phyloP scores from a whole-genome alignment of 2,113 vertebrate species.

The Herpetotheres cachinnans region DNA sequence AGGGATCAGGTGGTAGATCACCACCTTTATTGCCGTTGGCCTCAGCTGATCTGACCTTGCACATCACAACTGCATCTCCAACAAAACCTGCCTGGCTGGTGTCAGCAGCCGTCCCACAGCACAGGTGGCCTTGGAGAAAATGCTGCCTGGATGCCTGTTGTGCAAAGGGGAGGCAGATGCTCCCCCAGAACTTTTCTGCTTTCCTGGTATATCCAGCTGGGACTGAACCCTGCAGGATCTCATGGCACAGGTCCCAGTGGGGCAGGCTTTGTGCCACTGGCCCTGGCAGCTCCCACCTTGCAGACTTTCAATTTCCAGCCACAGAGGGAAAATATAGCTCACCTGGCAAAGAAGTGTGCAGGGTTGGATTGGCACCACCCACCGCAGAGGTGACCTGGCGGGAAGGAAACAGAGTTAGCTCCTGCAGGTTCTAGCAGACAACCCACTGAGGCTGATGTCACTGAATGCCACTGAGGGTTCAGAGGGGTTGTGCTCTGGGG shows the following conservation, averaged over 20 bases:
- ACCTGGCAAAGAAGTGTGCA: neutral
- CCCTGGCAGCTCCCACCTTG: neutral
- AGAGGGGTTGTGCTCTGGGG: neutral
- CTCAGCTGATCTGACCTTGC: neutral
- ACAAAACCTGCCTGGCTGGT: neutral
- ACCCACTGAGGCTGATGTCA: neutral
- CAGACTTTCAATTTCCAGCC: neutral
- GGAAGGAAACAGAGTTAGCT: neutral
- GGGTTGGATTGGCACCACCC: neutral
- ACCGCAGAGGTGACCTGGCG: neutral
- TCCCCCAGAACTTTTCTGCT: neutral
- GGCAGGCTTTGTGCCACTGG: neutral
- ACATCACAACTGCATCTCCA: neutral
- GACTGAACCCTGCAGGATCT: neutral
- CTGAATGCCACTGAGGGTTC: neutral
- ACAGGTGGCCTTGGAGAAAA: neutral
- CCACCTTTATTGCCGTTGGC: neutral
- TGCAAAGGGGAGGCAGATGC: neutral
- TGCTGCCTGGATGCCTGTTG: neutral
- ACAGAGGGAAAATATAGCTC: neutral
- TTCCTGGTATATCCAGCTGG: neutral
- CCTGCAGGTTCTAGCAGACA: neutral
- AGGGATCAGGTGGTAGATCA: neutral
- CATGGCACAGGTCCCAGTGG: neutral
- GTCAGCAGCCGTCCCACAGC: neutral